Conservation (phyloP, 2,888 invertebrate genomes). For the Yponomeuta cagnagella region DNA sequence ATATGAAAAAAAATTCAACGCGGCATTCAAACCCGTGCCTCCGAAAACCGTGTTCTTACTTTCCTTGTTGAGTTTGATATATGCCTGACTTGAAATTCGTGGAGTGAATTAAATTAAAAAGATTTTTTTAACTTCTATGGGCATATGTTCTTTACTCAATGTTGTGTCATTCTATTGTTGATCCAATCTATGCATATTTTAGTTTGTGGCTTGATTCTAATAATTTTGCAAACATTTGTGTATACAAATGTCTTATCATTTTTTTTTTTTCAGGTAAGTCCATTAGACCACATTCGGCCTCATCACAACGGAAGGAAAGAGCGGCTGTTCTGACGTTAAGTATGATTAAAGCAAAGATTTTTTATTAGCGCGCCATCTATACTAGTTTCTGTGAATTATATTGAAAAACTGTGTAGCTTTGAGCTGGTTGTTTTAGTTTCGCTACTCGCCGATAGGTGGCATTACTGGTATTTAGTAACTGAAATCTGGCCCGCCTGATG, state of each 20-base stretch:
- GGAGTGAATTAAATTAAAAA: too few relatives aligned
- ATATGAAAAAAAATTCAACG: too few relatives aligned
- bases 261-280: neutral
- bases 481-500: too few relatives aligned
- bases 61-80: too few relatives aligned
- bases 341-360: neutral
- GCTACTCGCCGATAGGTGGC: conserved; percentile 31
- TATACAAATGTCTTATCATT: neutral
- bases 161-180: neutral
- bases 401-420: neutral
- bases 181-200: neutral
- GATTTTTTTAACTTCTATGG: too few relatives aligned
- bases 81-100: too few relatives aligned
- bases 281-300: neutral
- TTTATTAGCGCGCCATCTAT: conserved; percentile 37
- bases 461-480: conserved; percentile 8
- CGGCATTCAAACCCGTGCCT: too few relatives aligned
- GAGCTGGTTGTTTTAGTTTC: conserved; percentile 21
- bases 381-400: conserved; percentile 12
- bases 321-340: neutral
- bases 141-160: neutral
- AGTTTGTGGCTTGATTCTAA: too few relatives aligned
- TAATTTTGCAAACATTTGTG: too few relatives aligned
- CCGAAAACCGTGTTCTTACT: too few relatives aligned
- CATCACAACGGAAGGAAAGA: neutral